Conservation (phyloP, 2,888 invertebrate species). For the Epinotia ramella region DNA sequence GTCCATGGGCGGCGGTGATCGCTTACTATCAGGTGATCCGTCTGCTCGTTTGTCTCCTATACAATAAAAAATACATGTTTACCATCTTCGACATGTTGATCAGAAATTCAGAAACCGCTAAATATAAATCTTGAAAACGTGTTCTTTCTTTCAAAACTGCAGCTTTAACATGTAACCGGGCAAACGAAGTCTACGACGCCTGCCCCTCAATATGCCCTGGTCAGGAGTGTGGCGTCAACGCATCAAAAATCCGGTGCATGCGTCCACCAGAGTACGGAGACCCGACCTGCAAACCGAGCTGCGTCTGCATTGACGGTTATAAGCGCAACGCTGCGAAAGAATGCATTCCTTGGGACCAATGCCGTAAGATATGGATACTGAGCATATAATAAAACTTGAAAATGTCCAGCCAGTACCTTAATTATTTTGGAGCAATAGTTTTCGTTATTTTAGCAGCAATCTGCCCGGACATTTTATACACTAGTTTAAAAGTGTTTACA, state of each 20-base stretch:
- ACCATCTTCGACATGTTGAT: no score
- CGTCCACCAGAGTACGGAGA: conserved; percentile 25
- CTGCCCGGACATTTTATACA: conserved; percentile 49
- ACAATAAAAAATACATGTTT: no score
- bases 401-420: no score
- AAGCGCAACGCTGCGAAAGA: conserved; percentile 50
- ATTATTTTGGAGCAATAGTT: no score
- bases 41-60: no score
- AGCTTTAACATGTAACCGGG: conserved; percentile 19
- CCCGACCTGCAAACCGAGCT: conserved; percentile 47
- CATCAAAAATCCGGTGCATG: conserved; percentile 45
- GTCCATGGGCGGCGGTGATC: no score
- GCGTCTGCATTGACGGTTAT: conserved; percentile 51
- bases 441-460: conserved; percentile 14
- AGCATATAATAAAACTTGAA: no score
- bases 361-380: conserved; percentile 50
- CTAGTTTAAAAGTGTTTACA: no score
- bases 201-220: conserved; percentile 55
- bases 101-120: no score
- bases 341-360: conserved; percentile 54
- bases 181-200: conserved; percentile 46
- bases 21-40: no score
- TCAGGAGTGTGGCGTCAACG: conserved; percentile 50
- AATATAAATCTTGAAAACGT: no score
- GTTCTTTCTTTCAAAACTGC: not conserved